Conservation (phyloP, 2,888 invertebrate species). For the Zaprionus lineosus region DNA sequence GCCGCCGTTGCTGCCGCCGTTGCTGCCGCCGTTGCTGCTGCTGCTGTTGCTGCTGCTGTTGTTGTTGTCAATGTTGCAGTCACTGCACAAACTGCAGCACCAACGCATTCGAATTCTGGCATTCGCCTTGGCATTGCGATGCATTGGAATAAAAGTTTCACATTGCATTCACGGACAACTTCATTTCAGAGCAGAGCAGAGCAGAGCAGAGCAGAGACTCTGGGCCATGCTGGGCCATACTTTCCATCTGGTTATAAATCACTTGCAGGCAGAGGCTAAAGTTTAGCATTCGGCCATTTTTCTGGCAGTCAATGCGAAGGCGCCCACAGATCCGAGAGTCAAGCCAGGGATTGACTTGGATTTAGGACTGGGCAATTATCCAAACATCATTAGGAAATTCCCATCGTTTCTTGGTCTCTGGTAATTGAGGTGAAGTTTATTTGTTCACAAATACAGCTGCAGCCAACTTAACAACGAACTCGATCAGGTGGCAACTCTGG, state of each 20-base stretch:
- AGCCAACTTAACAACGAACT: too few species aligned
- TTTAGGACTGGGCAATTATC: too few species aligned
- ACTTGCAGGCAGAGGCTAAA: too few species aligned
- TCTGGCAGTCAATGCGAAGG: too few species aligned
- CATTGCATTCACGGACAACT: conserved; percentile 51
- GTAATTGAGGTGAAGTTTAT: too few species aligned
- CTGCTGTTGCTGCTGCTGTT: conserved; percentile 11
- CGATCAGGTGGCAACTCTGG: too few species aligned
- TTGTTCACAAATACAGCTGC: too few species aligned
- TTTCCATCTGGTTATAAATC: conserved; percentile 3
- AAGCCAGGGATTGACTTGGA: too few species aligned
- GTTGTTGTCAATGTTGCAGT: conserved; percentile 26
- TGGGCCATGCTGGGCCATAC: conserved; percentile 3
- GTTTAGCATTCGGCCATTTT: too few species aligned
- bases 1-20: conserved; percentile 2
- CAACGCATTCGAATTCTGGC: conserved; percentile 58
- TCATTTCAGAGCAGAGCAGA: conserved; percentile 18
- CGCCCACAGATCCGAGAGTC: too few species aligned
- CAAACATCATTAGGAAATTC: too few species aligned
- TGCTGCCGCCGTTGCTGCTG: conserved; percentile 11
- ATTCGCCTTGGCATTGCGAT: conserved; percentile 49
- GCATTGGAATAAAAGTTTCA: conserved; percentile 46
- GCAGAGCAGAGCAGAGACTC: conserved; percentile 17
- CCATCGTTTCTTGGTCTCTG: too few species aligned
- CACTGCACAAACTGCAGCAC: conserved; percentile 33